Percentiles rank a stretch among this genome's conserved stretches.
phyloP scores from a whole-genome alignment of 1,140 invertebrate genomes.

The Drosophila pectinifera region DNA sequence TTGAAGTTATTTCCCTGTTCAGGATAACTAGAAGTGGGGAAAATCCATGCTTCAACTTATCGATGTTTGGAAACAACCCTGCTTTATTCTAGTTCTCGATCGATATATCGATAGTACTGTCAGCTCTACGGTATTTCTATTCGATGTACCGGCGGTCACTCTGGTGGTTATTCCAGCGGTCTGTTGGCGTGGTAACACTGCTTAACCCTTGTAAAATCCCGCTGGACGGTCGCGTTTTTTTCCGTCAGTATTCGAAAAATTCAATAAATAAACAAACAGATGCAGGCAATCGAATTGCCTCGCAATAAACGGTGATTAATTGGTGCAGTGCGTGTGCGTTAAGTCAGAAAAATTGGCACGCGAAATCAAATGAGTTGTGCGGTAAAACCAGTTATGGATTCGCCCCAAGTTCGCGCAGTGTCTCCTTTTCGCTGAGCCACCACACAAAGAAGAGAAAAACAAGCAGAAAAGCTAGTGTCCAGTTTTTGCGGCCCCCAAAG shows the following conservation, averaged over 20 bases:
- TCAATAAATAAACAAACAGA: not conserved
- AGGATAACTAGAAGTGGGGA: too few species aligned
- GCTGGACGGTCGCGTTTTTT: conserved; percentile 4
- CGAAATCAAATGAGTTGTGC: conserved; percentile 17
- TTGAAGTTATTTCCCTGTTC: too few species aligned
- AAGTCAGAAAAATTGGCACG: not conserved
- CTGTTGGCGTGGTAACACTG: not conserved
- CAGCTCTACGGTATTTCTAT: not conserved
- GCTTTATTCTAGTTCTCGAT: not conserved
- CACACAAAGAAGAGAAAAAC: conserved; percentile 23
- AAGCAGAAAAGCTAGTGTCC: conserved; percentile 23
- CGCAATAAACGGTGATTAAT: not conserved
- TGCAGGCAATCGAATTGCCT: not conserved
- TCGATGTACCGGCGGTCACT: not conserved
- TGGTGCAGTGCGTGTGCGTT: not conserved
- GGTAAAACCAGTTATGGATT: conserved; percentile 71
- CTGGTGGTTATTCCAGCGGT: not conserved
- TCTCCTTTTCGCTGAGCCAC: conserved; percentile 62
- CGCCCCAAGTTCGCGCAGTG: conserved; percentile 46
- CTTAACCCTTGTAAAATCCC: not conserved
- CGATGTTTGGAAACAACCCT: not conserved
- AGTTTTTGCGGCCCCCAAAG: conserved; percentile 13
- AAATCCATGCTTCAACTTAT: not conserved
- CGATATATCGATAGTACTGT: too few species aligned
- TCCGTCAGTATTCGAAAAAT: not conserved